A percentile compares a stretch with the other conserved stretches of the same genome.
Evolutionary conservation across 2,113 vertebrate genomes (phyloP).

Genomic region (Ctenomys sociabilis): DNA sequence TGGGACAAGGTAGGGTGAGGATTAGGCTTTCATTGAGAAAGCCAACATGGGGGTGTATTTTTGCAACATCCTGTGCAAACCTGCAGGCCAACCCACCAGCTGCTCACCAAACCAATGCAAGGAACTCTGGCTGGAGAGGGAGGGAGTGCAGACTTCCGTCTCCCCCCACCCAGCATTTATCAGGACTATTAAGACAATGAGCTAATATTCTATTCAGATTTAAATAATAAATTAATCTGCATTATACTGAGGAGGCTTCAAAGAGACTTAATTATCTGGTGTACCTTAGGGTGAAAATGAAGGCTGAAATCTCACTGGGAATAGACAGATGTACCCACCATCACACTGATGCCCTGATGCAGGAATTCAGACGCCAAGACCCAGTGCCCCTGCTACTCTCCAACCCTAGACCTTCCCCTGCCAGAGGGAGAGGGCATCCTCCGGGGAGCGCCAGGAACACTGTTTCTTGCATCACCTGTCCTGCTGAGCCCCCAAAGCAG

Average conservation of each 20-base stretch:
- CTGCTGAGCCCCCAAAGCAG: not conserved
- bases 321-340: constrained; percentile 21
- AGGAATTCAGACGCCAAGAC: not conserved
- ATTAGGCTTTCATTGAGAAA: not conserved
- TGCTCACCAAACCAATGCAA: fast-evolving
- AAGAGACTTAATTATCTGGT: constrained; percentile 77
- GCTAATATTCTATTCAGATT: constrained; percentile 85
- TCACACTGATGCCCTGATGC: not conserved
- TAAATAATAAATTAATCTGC: constrained; percentile 85
- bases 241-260: constrained; percentile 81
- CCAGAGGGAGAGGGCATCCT: too few species aligned
- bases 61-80: not conserved
- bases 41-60: not conserved
- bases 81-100: not conserved
- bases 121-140: not conserved
- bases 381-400: not conserved
- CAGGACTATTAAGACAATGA: constrained; percentile 76
- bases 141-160: not conserved
- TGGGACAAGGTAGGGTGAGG: not conserved
- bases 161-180: constrained; percentile 53
- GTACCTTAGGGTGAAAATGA: constrained; percentile 75
- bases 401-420: not conserved
- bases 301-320: constrained; percentile 61
- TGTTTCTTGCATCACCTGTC: not conserved
- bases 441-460: not conserved